Evolutionary conservation across 2,113 vertebrate species (phyloP).

Genomic region (Phaetusa simplex): DNA sequence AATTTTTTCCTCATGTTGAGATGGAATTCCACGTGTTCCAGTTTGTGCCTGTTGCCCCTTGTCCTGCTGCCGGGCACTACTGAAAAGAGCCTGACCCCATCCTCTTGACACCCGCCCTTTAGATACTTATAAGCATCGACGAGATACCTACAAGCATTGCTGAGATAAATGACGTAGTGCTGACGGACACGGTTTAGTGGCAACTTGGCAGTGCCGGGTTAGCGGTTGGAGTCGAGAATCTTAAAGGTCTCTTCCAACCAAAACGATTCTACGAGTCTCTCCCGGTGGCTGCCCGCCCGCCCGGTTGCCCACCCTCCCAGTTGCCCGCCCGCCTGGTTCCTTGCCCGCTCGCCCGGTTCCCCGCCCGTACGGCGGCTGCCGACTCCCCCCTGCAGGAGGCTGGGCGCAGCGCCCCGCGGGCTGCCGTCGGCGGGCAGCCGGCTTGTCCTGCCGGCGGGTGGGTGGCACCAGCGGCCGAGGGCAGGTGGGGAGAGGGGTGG

Average conservation of each 20-base stretch:
- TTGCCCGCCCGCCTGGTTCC: not conserved
- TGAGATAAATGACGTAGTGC: too few relatives aligned
- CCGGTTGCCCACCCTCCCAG: not conserved
- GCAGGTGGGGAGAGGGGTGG: not conserved
- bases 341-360: not conserved
- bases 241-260: not conserved
- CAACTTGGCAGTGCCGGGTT: not conserved
- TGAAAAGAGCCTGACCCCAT: not conserved
- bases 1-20: not conserved
- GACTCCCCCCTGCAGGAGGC: slow-evolving; percentile 47
- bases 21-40: not conserved
- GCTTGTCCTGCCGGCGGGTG: not conserved
- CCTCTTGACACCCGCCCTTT: not conserved
- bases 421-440: too few relatives aligned
- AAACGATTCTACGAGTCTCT: not conserved
- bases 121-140: not conserved
- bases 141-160: too few relatives aligned
- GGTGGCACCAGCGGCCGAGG: not conserved
- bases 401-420: not conserved
- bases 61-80: not conserved
- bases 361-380: not conserved
- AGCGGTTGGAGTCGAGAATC: not conserved
- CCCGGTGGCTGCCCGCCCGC: too few relatives aligned
- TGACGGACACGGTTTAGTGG: not conserved
- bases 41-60: not conserved